Conservation (phyloP, 2,113 vertebrate genomes). For the Rhinopomastus cyanomelas region DNA sequence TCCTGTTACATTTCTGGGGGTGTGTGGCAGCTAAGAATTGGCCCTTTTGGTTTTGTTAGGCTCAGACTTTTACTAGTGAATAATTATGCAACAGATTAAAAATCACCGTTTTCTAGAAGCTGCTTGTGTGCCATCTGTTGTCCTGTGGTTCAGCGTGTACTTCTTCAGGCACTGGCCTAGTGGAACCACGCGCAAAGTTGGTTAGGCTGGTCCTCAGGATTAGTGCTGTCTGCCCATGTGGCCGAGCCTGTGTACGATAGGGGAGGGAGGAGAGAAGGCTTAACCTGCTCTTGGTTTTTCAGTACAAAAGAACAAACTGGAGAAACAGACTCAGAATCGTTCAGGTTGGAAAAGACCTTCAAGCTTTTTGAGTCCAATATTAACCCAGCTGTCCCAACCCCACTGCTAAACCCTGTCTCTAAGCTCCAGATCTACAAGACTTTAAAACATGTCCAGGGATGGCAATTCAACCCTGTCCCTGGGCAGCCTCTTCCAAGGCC, state of each 20-base stretch:
- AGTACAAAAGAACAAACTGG: background rate
- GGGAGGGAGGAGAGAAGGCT: background rate
- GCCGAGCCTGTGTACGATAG: background rate
- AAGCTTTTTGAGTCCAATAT: too few species aligned
- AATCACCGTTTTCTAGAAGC: background rate
- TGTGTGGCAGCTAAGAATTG: constrained; percentile 18
- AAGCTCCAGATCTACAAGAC: too few species aligned
- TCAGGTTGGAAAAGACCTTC: too few species aligned
- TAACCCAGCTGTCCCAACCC: too few species aligned
- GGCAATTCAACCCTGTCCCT: too few species aligned
- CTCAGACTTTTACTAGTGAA: background rate
- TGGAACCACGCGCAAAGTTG: background rate
- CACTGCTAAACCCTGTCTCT: too few species aligned
- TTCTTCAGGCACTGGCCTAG: background rate
- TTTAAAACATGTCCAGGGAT: too few species aligned
- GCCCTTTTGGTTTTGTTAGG: constrained; percentile 11
- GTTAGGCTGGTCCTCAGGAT: background rate
- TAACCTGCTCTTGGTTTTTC: background rate
- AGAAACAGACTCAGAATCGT: background rate
- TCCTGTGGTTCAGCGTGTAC: background rate
- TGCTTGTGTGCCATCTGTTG: constrained; percentile 40
- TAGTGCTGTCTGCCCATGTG: background rate
- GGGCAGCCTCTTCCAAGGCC: too few species aligned
- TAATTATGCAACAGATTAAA: constrained; percentile 28
- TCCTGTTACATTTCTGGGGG: constrained; percentile 19